Evolutionary conservation across 2,888 invertebrate genomes (phyloP), one percentile per base, ranked within the genome.

Genomic region (Drosophila neonasuta): DNA sequence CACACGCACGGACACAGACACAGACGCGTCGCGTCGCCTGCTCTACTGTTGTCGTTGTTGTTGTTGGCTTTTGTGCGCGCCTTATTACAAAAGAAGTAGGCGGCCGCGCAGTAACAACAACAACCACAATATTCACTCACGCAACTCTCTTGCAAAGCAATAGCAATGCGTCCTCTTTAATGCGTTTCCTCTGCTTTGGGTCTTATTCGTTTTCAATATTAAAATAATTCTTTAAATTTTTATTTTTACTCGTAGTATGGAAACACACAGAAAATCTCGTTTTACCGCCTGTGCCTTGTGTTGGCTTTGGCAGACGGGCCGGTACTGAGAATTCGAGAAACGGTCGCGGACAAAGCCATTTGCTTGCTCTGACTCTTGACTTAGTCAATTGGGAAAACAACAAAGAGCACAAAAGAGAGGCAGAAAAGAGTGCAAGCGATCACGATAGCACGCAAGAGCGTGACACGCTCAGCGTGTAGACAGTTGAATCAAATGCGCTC

Each of bases 11-110:
- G 20, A 50, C 34, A 59, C 44, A 49, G 24, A 48, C 4, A 56
- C 72, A 11, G 20, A 45, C 50, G 15, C 58, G 42, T 15, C 29
- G 45, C 58, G 42, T 20, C 29, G 45, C 49, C 29, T 48, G 51
- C 62, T 50, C 44, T 48, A 48, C 57, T 46, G 41, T 34, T 49
- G 57, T 2, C 39, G 17, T 59, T 59, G 60, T 64, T 65, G 60
- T 57, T 72, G 51, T 74, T 74, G 56, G 57, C 64, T 69, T 61
- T 74, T 69, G 66, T 55, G 50, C 62, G 62, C 74, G 56, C 52
- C 61, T 62, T 77, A 56, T 56, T 66, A 62, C 65, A 62, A 62
- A 70, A 70, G 59, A 55, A 54, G 74, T 64, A 61, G 73, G 69
- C 60, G 72, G 49, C 60, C 68, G 62, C 58, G 74, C 74, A 68